A percentile compares a stretch with the other conserved stretches of the same genome.
Evolutionary conservation across 2,113 vertebrate species (phyloP).

Genomic region (human (Homo sapiens)): GRCh38 chr9:133389501-133390000

Average conservation of each 20-base stretch:
- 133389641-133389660: neutral
- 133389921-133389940: neutral
- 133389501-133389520: accelerated
- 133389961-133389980: accelerated
- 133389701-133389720: neutral
- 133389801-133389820: neutral
- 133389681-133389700: neutral
- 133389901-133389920: neutral
- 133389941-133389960: accelerated
- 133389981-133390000: neutral
- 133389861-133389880: neutral
- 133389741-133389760: neutral
- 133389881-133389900: accelerated
- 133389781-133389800: neutral
- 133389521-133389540: constrained; percentile 82
- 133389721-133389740: accelerated
- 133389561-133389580: constrained; percentile 83
- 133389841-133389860: neutral
- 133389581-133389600: constrained; percentile 85
- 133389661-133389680: accelerated
- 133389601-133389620: neutral
- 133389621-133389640: neutral
- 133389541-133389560: constrained; percentile 86
- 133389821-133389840: neutral
- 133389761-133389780: neutral